Conservation (phyloP, 2,797 vertebrate genomes). For the Notoglanidium macrostoma region DNA sequence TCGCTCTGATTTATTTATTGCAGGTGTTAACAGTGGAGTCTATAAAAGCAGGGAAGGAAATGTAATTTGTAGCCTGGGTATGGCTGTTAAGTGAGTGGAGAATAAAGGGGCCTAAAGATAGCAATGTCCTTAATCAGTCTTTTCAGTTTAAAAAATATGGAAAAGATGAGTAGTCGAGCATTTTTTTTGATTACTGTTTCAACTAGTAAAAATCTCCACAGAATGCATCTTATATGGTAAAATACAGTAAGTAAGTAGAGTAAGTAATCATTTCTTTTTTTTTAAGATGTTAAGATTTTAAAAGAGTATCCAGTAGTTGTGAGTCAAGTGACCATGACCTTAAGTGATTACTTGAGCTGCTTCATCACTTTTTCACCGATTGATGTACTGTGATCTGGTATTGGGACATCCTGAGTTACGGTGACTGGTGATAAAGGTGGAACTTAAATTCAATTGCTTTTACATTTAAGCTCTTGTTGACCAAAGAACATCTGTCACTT, state of each 20-base stretch:
- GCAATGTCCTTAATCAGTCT: not conserved
- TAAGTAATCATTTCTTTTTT: no score
- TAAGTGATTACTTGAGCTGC: not conserved
- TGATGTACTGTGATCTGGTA: not conserved
- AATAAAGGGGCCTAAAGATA: not conserved
- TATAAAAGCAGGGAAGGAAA: not conserved
- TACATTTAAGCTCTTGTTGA: not conserved
- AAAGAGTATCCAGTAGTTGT: not conserved
- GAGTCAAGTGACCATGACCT: not conserved
- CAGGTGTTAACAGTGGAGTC: not conserved
- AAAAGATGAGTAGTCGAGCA: not conserved
- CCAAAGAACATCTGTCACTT: not conserved
- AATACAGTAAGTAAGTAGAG: not conserved
- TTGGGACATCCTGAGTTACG: not conserved
- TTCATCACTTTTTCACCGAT: not conserved
- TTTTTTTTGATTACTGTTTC: not conserved
- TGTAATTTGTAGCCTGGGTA: not conserved
- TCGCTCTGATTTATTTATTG: not conserved
- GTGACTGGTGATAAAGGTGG: not conserved
- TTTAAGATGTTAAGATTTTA: no score
- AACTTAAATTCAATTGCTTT: not conserved
- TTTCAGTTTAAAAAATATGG: no score
- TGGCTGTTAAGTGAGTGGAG: not conserved
- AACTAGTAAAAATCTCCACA: not conserved
- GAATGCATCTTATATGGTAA: not conserved